A percentile compares a stretch with the other conserved stretches of the same genome.
Evolutionary conservation across 2,797 vertebrate genomes (phyloP).

Genomic region (Myripristis jacobus): DNA sequence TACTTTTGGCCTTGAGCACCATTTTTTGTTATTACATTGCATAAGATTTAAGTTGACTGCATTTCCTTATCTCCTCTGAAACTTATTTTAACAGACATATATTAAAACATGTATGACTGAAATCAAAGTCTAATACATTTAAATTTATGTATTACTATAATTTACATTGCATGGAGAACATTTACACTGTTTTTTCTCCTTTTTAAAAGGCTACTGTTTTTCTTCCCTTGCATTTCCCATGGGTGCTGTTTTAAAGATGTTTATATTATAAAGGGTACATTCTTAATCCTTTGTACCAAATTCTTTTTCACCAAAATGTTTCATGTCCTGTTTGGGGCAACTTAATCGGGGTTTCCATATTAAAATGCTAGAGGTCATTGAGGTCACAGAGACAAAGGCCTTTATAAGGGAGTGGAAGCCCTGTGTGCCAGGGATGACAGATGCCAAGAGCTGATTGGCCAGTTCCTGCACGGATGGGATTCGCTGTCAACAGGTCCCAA

Average conservation of each 20-base stretch:
- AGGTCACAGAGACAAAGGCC: constrained; percentile 85
- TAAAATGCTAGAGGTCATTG: constrained; percentile 79
- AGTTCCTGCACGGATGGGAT: constrained; percentile 87
- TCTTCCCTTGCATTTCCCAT: background rate
- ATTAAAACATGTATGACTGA: too few relatives aligned
- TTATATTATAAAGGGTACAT: constrained; percentile 11
- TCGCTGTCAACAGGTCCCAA: constrained; percentile 88
- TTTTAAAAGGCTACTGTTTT: background rate
- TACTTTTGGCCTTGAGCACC: too few relatives aligned
- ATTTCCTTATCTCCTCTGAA: too few relatives aligned
- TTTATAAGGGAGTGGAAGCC: constrained; percentile 83
- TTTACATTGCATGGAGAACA: too few relatives aligned
- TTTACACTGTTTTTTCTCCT: background rate
- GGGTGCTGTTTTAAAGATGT: background rate
- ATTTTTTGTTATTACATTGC: too few relatives aligned
- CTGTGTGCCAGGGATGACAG: constrained; percentile 85
- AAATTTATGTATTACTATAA: too few relatives aligned
- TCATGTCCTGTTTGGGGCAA: constrained; percentile 70
- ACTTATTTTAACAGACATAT: too few relatives aligned
- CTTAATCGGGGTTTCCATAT: constrained; percentile 77
- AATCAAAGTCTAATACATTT: too few relatives aligned
- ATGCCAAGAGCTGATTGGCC: constrained; percentile 83
- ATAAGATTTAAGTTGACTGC: too few relatives aligned
- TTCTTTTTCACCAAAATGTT: constrained; percentile 35
- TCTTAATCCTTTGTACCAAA: constrained; percentile 46